Evolutionary conservation across 2,797 vertebrate species (phyloP), one percentile per base, ranked within the genome.

Genomic region (Poecile montanus): DNA sequence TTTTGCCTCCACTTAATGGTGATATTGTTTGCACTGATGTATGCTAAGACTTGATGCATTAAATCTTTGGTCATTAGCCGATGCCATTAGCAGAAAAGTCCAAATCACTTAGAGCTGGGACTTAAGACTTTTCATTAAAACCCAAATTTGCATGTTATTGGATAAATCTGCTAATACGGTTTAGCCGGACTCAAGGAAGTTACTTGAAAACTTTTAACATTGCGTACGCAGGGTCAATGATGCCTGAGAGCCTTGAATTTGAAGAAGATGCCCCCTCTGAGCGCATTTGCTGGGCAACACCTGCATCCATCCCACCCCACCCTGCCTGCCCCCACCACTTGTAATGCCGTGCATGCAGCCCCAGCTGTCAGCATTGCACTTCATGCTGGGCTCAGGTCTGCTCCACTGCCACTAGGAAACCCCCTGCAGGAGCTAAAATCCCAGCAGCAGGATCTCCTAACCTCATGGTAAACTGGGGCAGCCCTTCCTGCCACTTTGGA

Each of bases 41-140:
- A 44, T 88, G 79, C 30, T 93, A 94, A 96, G 93, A 96, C 88
- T 92, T 91, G 94, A 76, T 91, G 86, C 91, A 50, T 95, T 96
- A 96, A 96, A 96, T 96, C 94, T 92, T 95, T 87, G 88, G 95
- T 95, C 93, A 96, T 96, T 96, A 97, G 95, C 86, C 87, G 93
- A 94, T 90, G 91, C 92, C 92, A 96, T 96, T 96, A 96, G 93
- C 92, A 75, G 91, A 92, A 91, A 96, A 97, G 93, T 94, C 92
- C 93, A 97, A 97, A 95, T 96, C 88, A 96, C 93, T 95, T 95
- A 95, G 73, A 95, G 95, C 83, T 87, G 85, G 77, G 94, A 91
- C 88, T 96, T 96, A 96, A 95, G 91, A 66, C 80, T 94, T 91
- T 89, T 96, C 94, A 94, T 96, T 94, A 95, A 95, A 94, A 93